Evolutionary conservation across 2,797 vertebrate species (phyloP), one percentile per base, ranked within the genome.

Genomic region (Aldrovandia affinis): DNA sequence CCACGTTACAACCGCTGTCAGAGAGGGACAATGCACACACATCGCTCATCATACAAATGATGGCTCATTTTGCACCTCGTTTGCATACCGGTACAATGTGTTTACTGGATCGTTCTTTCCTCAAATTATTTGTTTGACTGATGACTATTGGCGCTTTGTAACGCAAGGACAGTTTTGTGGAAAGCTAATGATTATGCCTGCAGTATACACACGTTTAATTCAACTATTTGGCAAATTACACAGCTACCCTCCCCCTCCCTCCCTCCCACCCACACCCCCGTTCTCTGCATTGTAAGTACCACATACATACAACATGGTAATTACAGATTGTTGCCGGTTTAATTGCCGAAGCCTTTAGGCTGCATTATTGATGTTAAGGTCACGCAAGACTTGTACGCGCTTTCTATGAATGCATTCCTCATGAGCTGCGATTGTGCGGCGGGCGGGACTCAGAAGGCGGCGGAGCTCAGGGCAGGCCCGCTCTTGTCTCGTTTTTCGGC

Each of bases 321-420:
- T 81, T 55, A 59, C 79, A 57, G 30, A 81, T 59, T 36, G 28
- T 55, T 61, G 54, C 54, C 33, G 33, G 55, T 81, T 61, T 81
- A 81, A 81, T 81, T 81, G 79, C 36, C 18, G 33, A 55, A 44
- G 54, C 79, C 55, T 57, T 81, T 42, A 81, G 79, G 50, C 18
- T 81, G 54, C 54, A 81, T 59, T 55, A 57, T 20, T 14, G 42
- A 59, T 61, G 79, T 22, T 55, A 61, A 36, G 79, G 79, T 59
- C 36, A 59, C 61, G 79, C 30, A n/a, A 59, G 79, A 42, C 30
- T 22, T 30, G 79, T 30, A 55, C 8, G 55, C 30, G 9, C 54
- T 14, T 18, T 39, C 33, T 57, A 28, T 0, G 36, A 61, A 81
- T 20, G 54, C 28, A 25, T 59, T 81, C 28, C 36, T 61, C 54